phyloP scores from a whole-genome alignment of 2,113 vertebrate genomes.

The Macrotus californicus region DNA sequence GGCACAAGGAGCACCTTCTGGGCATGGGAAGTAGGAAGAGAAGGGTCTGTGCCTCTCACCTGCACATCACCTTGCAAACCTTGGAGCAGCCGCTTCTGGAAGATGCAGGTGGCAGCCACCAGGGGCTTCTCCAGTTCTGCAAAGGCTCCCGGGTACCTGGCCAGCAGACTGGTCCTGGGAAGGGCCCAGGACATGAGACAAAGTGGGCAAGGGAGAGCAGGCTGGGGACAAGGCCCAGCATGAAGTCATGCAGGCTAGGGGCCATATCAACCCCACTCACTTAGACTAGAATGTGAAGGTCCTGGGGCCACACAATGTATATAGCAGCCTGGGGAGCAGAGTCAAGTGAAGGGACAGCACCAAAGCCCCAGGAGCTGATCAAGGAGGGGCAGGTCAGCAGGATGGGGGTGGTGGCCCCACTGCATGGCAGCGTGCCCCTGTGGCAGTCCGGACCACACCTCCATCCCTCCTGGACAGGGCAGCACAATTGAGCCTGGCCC shows the following conservation, averaged over 20 bases:
- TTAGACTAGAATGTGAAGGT: not conserved
- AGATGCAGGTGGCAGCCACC: slow-evolving; percentile 38
- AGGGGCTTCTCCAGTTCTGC: slow-evolving; percentile 71
- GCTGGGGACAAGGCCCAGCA: not conserved
- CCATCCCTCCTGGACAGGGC: not conserved
- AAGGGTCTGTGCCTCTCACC: slow-evolving; percentile 64
- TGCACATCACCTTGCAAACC: slow-evolving; percentile 64
- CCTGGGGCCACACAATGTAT: not conserved
- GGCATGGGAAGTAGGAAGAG: not conserved
- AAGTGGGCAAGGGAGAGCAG: not conserved
- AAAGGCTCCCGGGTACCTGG: slow-evolving; percentile 52
- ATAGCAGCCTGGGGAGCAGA: not conserved
- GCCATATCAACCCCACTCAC: accelerated
- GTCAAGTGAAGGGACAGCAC: not conserved
- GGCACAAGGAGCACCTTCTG: not conserved
- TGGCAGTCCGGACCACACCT: not conserved
- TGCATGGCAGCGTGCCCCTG: not conserved
- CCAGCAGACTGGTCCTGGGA: slow-evolving; percentile 73
- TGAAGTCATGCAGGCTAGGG: not conserved
- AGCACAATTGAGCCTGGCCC: not conserved
- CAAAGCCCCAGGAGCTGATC: not conserved
- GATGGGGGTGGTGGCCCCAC: accelerated
- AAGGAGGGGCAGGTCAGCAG: accelerated
- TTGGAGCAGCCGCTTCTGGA: slow-evolving; percentile 71
- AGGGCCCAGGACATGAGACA: not conserved